Evolutionary conservation across 2,797 vertebrate species (phyloP).

Genomic region (Rhynchonycteris naso): DNA sequence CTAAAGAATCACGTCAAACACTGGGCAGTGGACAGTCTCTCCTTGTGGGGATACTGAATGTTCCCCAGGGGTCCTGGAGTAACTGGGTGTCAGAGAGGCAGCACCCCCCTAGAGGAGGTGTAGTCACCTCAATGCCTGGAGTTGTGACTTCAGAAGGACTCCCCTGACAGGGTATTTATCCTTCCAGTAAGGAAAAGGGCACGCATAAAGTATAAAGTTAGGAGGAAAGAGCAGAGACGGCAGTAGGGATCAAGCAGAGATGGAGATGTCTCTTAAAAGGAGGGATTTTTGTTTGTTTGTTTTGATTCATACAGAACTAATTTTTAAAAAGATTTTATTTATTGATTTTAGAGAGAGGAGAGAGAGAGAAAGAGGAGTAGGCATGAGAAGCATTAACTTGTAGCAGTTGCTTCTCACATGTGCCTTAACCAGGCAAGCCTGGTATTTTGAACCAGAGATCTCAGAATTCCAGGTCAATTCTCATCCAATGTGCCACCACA

Average conservation of each 20-base stretch:
- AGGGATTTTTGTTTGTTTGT: background rate
- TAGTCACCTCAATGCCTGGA: rapidly evolving
- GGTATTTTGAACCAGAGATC: too few species aligned
- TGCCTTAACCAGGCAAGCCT: too few species aligned
- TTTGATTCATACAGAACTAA: background rate
- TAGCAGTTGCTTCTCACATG: too few species aligned
- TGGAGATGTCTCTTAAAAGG: rapidly evolving
- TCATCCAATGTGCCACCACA: too few species aligned
- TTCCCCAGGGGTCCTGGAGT: background rate
- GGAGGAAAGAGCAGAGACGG: background rate
- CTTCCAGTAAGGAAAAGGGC: background rate
- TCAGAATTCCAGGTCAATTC: too few species aligned
- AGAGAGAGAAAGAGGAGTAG: too few species aligned
- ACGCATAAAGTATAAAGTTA: background rate
- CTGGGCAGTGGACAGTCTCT: background rate
- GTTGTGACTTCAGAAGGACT: background rate
- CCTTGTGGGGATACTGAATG: background rate
- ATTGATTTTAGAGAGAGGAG: too few species aligned
- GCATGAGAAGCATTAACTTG: too few species aligned
- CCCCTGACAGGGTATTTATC: background rate
- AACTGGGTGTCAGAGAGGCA: rapidly evolving
- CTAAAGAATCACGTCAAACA: background rate
- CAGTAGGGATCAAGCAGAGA: background rate
- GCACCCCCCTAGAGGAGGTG: rapidly evolving
- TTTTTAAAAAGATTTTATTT: too few species aligned